Base-by-base conservation (phyloP, 2,113 vertebrate genomes). In the Poeciliopsis prolifica region DNA sequence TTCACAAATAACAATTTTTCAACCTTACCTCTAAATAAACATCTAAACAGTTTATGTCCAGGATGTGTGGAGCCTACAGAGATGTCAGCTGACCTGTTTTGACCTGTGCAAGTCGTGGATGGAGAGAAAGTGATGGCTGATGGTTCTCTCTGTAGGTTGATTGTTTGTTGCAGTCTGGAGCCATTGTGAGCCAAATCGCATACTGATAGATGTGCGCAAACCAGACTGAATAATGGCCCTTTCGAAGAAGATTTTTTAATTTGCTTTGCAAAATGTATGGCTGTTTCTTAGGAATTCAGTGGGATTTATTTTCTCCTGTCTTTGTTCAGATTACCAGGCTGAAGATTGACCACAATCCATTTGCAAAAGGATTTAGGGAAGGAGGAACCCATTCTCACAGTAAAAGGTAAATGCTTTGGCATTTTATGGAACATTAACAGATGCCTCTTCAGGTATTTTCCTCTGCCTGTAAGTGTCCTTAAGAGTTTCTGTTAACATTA, bases 301-400 rank as follows among this genome's bases (percentile, higher is more conserved):
- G 30, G 5, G 17, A 30, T 29, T 40, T 10, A 1, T 13, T 24
- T 28, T 17, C 42, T 67, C 11, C n/a, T 66, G 5, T 1, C 30
- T 19, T 75, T 75, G 29, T 61, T 17, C 11, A 96, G 96, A 96
- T 97, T 77, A 97, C 96, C 40, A 97, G 95, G 85, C 83, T 97
- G 74, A 97, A 97, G 91, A 97, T 97, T 51, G 95, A 97, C 88
- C 95, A 97, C 93, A 97, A 97, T 72, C 96, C 96, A 0, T 96
- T 96, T 63, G 95, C 95, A 24, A 96, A 96, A 91, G 95, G 95
- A 40, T 96, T 97, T 91, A 90, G 95, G 3, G 95, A 95, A 33
- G 95, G 95, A 9, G 94, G 95, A 22, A 95, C 91, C 69, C 94
- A 94, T 62, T 91, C 90, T 64, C 94, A 94, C 44, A 90, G 89